Conservation (phyloP, 2,113 vertebrate species). For the Holacanthus passer region DNA sequence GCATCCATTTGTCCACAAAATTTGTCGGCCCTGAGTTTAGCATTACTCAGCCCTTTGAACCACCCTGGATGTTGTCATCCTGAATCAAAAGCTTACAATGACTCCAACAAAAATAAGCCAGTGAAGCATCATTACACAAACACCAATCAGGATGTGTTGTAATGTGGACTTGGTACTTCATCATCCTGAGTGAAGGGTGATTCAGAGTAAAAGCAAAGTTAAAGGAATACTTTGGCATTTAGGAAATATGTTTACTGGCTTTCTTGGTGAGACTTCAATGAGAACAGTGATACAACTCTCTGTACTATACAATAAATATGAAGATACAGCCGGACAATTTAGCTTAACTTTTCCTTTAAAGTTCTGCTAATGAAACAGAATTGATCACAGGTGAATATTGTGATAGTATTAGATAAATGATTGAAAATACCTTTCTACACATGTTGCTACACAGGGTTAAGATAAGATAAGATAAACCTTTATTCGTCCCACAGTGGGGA, state of each 20-base stretch:
- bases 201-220: not conserved
- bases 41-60: constrained; percentile 33
- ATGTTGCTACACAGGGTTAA: constrained; percentile 30
- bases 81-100: constrained; percentile 12
- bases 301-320: not conserved
- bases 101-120: constrained; percentile 3
- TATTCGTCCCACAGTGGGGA: too few species aligned
- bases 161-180: not conserved
- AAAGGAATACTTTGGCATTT: not conserved
- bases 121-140: not conserved
- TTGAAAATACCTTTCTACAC: constrained; percentile 26
- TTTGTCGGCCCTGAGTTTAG: not conserved
- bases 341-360: not conserved
- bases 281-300: not conserved
- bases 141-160: not conserved
- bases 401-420: not conserved
- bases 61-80: constrained; percentile 20
- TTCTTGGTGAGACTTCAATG: not conserved
- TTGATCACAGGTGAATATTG: constrained; percentile 11
- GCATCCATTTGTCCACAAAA: not conserved
- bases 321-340: too few species aligned
- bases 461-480: too few species aligned
- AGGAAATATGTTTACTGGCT: not conserved
- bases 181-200: not conserved
- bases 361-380: constrained; percentile 9